Conservation (phyloP, 2,888 invertebrate genomes). For the Tiliacea citrago region DNA sequence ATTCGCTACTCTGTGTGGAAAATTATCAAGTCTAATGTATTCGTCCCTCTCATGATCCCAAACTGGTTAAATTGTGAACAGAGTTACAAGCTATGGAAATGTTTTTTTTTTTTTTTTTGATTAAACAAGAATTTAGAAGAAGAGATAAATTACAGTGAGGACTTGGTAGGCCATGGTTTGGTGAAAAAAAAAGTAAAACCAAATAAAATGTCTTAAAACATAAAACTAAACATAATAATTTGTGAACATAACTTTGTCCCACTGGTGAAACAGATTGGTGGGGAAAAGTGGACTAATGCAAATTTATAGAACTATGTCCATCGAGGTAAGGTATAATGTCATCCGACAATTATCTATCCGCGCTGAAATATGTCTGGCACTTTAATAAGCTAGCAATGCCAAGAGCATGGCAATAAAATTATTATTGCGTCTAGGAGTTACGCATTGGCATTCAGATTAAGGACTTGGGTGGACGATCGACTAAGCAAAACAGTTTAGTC, state of each 20-base stretch:
- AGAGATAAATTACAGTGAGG: not conserved
- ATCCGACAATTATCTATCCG: conserved; percentile 1
- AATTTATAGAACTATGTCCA: not conserved
- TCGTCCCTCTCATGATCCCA: not conserved
- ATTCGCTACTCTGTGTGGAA: not conserved
- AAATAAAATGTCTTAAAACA: not conserved
- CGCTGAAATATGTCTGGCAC: conserved; percentile 31
- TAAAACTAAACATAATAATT: too few relatives aligned
- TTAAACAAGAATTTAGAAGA: not conserved
- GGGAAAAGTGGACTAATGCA: not conserved
- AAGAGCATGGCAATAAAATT: conserved; percentile 34
- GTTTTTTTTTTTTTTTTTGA: not conserved
- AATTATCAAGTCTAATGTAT: conserved; percentile 7
- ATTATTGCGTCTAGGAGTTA: conserved; percentile 33
- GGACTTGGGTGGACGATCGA: not conserved
- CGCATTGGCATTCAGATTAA: conserved; percentile 16
- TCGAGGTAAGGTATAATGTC: conserved; percentile 1
- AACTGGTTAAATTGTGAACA: not conserved
- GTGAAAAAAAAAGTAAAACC: not conserved
- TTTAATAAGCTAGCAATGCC: conserved; percentile 47
- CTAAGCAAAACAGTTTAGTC: not conserved
- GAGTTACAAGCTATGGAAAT: not conserved
- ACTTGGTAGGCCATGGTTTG: not conserved
- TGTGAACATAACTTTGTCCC: not conserved
- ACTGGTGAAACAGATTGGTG: not conserved